Conservation (phyloP, 2,888 invertebrate genomes). For the Nudaria mundana region DNA sequence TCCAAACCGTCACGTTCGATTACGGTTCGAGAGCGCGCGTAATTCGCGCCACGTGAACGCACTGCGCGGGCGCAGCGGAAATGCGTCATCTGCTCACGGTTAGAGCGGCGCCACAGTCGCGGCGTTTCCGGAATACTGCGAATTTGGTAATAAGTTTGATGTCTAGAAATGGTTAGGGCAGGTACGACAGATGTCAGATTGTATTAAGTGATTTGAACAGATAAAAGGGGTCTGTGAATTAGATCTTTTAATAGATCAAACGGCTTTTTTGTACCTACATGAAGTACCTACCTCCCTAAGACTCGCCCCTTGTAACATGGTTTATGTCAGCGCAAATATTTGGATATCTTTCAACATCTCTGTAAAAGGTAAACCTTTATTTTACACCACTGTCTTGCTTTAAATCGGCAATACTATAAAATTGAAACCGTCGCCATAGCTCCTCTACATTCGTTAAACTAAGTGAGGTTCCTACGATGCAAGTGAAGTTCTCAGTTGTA, state of each 20-base stretch:
- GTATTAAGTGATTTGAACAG: conserved; percentile 9
- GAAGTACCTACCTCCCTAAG: too few species aligned
- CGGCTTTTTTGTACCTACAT: neutral
- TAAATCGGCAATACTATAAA: too few species aligned
- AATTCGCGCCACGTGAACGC: conserved; percentile 45
- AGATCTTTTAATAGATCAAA: neutral
- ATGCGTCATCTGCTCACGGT: conserved; percentile 40
- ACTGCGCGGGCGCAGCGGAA: conserved; percentile 32
- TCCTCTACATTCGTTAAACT: too few species aligned
- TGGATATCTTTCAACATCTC: too few species aligned
- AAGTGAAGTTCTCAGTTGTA: too few species aligned
- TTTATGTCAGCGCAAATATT: too few species aligned
- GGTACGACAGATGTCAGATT: neutral
- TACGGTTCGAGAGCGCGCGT: conserved; percentile 45
- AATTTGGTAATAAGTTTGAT: conserved; percentile 20
- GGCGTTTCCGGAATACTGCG: conserved; percentile 36
- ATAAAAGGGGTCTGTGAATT: conserved; percentile 9
- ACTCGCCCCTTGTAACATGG: too few species aligned
- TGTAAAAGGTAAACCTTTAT: too few species aligned
- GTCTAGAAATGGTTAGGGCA: conserved; percentile 15
- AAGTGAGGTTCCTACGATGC: too few species aligned
- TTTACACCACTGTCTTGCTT: too few species aligned
- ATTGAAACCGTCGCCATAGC: too few species aligned
- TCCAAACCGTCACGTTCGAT: conserved; percentile 43
- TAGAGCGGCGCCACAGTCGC: conserved; percentile 46